Evolutionary conservation across 1,140 invertebrate genomes (phyloP), one percentile per base, ranked within the genome.

Genomic region (Acromyrmex echinatior): DNA sequence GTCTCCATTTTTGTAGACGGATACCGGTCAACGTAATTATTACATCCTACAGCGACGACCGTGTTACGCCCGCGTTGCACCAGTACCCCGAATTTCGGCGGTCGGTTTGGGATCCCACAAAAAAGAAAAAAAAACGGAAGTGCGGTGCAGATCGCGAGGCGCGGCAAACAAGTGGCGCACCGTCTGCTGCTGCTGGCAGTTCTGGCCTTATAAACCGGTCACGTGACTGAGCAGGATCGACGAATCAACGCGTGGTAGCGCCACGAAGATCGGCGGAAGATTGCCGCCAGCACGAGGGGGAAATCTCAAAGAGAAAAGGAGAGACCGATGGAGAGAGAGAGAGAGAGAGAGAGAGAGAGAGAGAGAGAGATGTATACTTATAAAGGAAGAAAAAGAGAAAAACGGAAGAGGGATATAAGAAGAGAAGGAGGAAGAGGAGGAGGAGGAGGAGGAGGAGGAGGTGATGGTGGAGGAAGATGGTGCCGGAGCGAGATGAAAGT

Each of bases 201-300:
- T 74, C 35, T 39, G 51, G 70, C 76, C 53, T 91, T 90, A 90
- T 90, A 91, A 91, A 88, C 79, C 25, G 90, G 89, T 91, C 89
- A 91, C 77, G 76, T 87, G 90, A 91, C 63, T 62, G 82, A 21
- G 73, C 35, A 10, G 51, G 31, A 73, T 85, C 79, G 60, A 76
- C 82, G 87, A 90, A 89, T 86, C 88, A 88, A 80, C 79, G 63
- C 31, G 71, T 74, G 86, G 87, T 91, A 88, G 81, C 82, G 78
- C 68, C 49, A 39, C 77, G 70, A 73, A 39, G 71, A 65, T 71
- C 49, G 51, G 14, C 68, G 80, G 56, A 84, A 84, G 80, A 45
- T 81, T 79, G 62, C 53, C 28, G 49, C 45, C 31, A 71, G 65
- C 71, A 35, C 58, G 60, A 62, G 39, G 60, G 45, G 56, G 82